phyloP scores from a whole-genome alignment of 2,888 invertebrate genomes.

The Trachelus iudaicus region DNA sequence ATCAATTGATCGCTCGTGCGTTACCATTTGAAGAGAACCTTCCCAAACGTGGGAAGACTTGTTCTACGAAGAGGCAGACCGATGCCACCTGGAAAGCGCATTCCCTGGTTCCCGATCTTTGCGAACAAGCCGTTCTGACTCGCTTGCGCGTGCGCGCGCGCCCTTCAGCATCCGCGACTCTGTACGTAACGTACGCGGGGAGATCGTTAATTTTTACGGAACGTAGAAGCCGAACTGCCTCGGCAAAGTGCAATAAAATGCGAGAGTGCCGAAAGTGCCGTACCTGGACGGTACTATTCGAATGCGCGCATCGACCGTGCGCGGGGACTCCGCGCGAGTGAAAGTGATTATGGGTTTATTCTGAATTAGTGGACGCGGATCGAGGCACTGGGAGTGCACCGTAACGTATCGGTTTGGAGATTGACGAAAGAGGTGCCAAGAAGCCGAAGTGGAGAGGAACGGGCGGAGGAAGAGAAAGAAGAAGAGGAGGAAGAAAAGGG shows the following conservation, averaged over 20 bases:
- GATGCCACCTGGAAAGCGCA: conserved; percentile 40
- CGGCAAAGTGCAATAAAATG: conserved; percentile 26
- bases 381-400: conserved; percentile 21
- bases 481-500: conserved; percentile 2
- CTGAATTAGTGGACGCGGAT: conserved; percentile 19
- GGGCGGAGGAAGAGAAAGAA: background rate
- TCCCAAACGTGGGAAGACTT: conserved; percentile 3
- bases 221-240: background rate
- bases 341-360: conserved; percentile 8
- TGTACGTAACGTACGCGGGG: background rate
- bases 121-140: conserved; percentile 44
- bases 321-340: background rate
- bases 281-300: conserved; percentile 32
- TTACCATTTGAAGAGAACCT: background rate
- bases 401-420: background rate
- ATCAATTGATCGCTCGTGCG: background rate
- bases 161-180: background rate
- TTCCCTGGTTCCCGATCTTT: conserved; percentile 41
- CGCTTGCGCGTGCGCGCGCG: background rate
- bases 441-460: background rate
- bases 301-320: background rate
- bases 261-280: conserved; percentile 35
- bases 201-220: background rate
- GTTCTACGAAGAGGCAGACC: conserved; percentile 10
- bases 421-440: background rate